Evolutionary conservation across 2,113 vertebrate species (phyloP), one percentile per base, ranked within the genome.

Genomic region (Tachysurus fulvidraco): DNA sequence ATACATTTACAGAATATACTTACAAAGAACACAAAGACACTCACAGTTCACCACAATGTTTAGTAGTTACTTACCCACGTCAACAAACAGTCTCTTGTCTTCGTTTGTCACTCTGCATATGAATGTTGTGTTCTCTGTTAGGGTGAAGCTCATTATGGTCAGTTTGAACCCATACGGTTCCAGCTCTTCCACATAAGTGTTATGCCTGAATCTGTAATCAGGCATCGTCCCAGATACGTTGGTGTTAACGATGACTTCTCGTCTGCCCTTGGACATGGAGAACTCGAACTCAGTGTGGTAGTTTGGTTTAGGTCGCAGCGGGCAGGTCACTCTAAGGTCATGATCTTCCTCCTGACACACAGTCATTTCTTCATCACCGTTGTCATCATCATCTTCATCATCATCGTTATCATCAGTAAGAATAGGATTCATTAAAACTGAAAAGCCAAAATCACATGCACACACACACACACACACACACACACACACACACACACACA

Each of bases 271-370:
- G 21, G 95, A 92, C 93, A 93, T 94, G 46, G 94, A 94, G 88
- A 96, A 96, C 89, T 94, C 91, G 59, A 92, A 95, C 77, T 86
- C 93, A 86, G 81, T 92, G 87, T 93, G 91, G 85, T 89, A 89
- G 89, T 84, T 92, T 52, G 89, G 1, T 60, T 89, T 91, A 30
- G 92, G 86, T 59, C 88, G 3, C 4, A 94, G 80, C 23, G 0
- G 69, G 55, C 95, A 96, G 90, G 95, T 94, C 9, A 96, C 93
- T 86, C 95, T 92, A 83, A 96, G 91, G 77, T 94, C 92, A 0
- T 83, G 52, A 82, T 95, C 93, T 5, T 95, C 93, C 77, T 95
- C 92, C 28, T 91, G 4, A 17, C 95, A 96, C 60, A 95, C 94
- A 0, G 84, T 74, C 78, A 95, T 94, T 28, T 0, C 60, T 0